phyloP scores from a whole-genome alignment of 2,113 vertebrate genomes.

The Scomber scombrus region DNA sequence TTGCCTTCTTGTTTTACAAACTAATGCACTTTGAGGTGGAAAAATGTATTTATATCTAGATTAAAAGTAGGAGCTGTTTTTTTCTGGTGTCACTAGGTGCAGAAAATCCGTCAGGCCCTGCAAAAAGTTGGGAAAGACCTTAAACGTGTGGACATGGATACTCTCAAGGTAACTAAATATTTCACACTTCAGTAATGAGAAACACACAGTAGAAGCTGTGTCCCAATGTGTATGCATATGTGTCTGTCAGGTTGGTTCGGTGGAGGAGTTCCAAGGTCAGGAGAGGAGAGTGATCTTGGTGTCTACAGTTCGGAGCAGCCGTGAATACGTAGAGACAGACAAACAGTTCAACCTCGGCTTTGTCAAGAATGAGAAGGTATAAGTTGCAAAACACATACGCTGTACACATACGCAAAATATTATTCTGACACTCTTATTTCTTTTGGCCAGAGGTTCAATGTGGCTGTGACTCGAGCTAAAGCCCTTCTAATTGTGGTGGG shows the following conservation, averaged over 20 bases:
- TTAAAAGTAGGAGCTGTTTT: slow-evolving; percentile 8
- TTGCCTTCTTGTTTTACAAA: neutral
- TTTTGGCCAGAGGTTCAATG: slow-evolving; percentile 90
- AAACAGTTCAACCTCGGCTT: slow-evolving; percentile 91
- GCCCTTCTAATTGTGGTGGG: slow-evolving; percentile 93
- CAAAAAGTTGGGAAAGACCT: slow-evolving; percentile 78
- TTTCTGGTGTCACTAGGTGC: slow-evolving; percentile 84
- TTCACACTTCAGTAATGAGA: neutral
- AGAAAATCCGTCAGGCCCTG: slow-evolving; percentile 91
- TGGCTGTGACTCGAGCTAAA: slow-evolving; percentile 94
- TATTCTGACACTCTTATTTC: neutral
- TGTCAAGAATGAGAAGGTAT: slow-evolving; percentile 93
- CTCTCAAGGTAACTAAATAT: slow-evolving; percentile 87
- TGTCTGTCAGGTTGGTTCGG: slow-evolving; percentile 90
- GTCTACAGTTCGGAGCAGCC: slow-evolving; percentile 91
- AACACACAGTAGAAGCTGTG: neutral
- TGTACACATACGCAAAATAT: neutral
- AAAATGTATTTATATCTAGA: neutral
- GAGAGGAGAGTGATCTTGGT: slow-evolving; percentile 92
- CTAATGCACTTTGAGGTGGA: neutral
- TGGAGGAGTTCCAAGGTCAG: slow-evolving; percentile 98
- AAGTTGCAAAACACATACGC: rapidly evolving
- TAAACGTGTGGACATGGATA: slow-evolving; percentile 71
- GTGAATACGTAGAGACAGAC: slow-evolving; percentile 81
- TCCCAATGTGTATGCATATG: neutral